These are phyloP conservation scores for Chiridota heheva DNA, from an alignment of 35 echinoderm and acorn worm genomes.

Conservation along the genomic window DNA sequence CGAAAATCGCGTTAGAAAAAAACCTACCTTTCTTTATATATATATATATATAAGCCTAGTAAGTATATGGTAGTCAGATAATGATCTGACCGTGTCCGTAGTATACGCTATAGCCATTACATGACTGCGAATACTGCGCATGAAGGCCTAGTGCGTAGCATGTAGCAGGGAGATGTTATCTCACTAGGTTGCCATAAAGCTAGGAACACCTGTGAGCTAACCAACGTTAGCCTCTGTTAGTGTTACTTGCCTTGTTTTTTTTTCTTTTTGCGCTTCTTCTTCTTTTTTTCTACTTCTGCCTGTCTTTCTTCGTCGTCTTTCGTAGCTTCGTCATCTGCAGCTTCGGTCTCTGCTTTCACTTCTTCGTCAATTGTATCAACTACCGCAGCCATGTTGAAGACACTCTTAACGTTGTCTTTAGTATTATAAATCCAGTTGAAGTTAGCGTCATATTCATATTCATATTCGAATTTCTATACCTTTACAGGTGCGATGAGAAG, in stretches of 20 bases:
- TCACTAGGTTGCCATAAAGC: background rate
- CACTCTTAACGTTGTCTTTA: too few species aligned
- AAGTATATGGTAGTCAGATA: too few species aligned
- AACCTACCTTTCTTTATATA: too few species aligned
- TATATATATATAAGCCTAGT: too few species aligned
- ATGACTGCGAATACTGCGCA: background rate
- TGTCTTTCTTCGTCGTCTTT: constrained; percentile 58
- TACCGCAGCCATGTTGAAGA: too few species aligned
- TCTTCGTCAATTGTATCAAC: constrained; percentile 32
- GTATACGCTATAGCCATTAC: too few species aligned
- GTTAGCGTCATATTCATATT: too few species aligned
- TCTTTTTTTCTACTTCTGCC: constrained; percentile 60
- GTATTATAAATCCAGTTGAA: too few species aligned
- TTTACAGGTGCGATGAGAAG: too few species aligned
- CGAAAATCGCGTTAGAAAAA: too few species aligned
- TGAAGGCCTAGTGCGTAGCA: background rate
- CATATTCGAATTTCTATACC: too few species aligned
- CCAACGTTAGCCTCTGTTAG: background rate
- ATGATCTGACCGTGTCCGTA: too few species aligned
- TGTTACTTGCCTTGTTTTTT: constrained; percentile 19
- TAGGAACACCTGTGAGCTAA: constrained; percentile 1
- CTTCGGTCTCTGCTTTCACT: constrained; percentile 38
- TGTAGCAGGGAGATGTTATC: background rate
- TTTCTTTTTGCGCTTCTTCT: constrained; percentile 52
- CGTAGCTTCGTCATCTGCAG: constrained; percentile 25